A percentile compares a stretch with the other conserved stretches of the same genome.
Conservation (phyloP, 2,113 vertebrate genomes). For the Conger conger region DNA sequence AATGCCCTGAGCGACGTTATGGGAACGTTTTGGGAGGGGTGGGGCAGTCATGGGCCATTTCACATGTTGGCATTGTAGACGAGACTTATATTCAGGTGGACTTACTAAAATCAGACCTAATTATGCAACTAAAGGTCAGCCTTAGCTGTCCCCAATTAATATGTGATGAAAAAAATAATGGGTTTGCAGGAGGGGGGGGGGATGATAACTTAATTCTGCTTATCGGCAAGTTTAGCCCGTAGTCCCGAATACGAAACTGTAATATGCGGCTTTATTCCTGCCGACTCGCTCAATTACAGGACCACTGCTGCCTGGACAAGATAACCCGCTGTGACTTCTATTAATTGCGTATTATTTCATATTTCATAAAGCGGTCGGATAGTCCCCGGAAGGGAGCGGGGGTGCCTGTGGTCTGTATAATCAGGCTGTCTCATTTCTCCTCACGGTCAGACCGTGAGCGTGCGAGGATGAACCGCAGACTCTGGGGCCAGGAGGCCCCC, state of each 20-base stretch:
- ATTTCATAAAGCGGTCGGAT: background rate
- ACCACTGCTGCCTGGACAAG: conserved; percentile 34
- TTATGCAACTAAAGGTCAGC: background rate
- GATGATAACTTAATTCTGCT: conserved; percentile 47
- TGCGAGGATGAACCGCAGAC: background rate
- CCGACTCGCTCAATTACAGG: conserved; percentile 33
- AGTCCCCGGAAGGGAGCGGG: background rate
- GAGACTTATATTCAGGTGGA: background rate
- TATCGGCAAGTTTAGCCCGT: conserved; percentile 39
- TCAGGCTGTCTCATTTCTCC: background rate
- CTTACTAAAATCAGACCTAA: background rate
- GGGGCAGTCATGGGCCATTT: background rate
- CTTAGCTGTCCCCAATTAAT: conserved; percentile 37
- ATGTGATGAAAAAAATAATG: conserved; percentile 33
- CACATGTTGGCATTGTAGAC: background rate
- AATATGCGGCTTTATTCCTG: conserved; percentile 31
- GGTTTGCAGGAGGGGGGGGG: conserved; percentile 25
- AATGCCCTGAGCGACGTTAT: background rate
- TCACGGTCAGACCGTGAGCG: background rate
- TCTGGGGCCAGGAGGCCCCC: background rate
- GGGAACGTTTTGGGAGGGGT: background rate
- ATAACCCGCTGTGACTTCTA: conserved; percentile 51
- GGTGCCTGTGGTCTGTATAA: background rate
- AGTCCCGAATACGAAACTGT: conserved; percentile 34
- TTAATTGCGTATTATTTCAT: conserved; percentile 53